A percentile compares a stretch with the other conserved stretches of the same genome.
Conservation (phyloP, 2,113 vertebrate species). For the Mungos mungo region DNA sequence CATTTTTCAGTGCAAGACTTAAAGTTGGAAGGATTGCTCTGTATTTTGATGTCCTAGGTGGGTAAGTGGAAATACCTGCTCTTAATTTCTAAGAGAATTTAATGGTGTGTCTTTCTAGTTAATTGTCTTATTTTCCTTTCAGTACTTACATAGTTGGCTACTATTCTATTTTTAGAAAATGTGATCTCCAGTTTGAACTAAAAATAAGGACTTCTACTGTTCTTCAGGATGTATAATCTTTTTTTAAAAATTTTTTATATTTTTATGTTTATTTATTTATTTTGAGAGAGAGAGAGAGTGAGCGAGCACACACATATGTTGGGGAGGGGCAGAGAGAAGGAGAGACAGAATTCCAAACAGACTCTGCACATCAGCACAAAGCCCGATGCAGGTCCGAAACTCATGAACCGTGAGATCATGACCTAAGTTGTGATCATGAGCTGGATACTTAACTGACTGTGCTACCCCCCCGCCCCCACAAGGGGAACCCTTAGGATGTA, state of each 20-base stretch:
- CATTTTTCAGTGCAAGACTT: constrained; percentile 16
- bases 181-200: neutral
- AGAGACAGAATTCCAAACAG: no score
- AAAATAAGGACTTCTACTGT: neutral
- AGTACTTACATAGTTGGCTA: neutral
- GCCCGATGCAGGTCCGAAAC: no score
- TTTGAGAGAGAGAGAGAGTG: no score
- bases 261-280: no score
- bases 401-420: no score
- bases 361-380: no score
- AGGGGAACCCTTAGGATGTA: neutral
- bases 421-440: no score
- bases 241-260: neutral
- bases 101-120: neutral
- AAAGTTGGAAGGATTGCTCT: neutral
- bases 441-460: no score
- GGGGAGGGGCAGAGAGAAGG: no score
- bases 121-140: neutral
- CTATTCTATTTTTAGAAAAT: neutral
- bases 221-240: neutral
- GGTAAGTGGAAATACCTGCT: neutral
- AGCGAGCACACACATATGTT: no score
- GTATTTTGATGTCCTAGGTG: neutral
- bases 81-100: neutral
- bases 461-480: no score